Evolutionary conservation across 1,140 invertebrate genomes (phyloP).

Genomic region (Leguminivora glycinivorella): DNA sequence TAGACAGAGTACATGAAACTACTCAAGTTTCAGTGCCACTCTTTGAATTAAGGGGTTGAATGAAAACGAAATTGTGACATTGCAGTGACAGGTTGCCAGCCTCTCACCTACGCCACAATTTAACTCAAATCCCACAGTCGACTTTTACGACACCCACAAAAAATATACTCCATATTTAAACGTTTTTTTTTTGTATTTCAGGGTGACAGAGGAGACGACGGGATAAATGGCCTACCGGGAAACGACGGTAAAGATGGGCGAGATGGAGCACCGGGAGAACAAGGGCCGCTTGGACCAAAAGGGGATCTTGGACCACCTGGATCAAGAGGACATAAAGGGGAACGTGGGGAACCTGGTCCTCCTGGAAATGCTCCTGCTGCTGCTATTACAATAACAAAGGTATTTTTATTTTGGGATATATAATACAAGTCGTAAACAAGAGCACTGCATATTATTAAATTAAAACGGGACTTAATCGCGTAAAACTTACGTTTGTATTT

Average conservation of each 20-base stretch:
- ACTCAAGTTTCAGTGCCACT: no score
- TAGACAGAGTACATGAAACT: no score
- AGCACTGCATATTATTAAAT: no score
- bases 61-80: no score
- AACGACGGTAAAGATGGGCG: constrained; percentile 47
- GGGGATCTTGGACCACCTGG: constrained; percentile 49
- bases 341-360: constrained; percentile 47
- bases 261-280: constrained; percentile 42
- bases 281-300: constrained; percentile 44
- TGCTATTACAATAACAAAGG: constrained; percentile 51
- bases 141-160: no score
- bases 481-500: no score
- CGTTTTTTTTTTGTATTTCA: constrained; percentile 28
- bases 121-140: no score
- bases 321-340: constrained; percentile 51
- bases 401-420: constrained; percentile 27
- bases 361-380: constrained; percentile 47
- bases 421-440: background rate
- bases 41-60: no score
- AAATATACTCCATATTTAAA: no score
- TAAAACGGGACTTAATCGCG: no score
- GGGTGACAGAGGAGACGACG: constrained; percentile 51
- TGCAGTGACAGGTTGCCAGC: no score
- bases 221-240: constrained; percentile 45
- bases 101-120: no score